Evolutionary conservation across 2,888 invertebrate genomes (phyloP), one percentile per base, ranked within the genome.

Genomic region (Germaria angustata): DNA sequence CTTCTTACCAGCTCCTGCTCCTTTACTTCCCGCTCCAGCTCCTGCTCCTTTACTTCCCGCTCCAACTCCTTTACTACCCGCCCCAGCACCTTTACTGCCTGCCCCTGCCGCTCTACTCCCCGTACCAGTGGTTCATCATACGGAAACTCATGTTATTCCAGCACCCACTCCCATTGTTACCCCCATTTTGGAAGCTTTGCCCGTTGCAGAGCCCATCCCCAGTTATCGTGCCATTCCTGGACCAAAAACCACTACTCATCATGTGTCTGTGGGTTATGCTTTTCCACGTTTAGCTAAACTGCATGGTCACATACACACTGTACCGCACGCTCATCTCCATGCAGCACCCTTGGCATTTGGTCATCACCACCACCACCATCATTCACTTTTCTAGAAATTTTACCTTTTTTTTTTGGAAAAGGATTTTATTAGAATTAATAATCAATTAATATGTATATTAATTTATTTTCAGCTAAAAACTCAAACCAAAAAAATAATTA

Each of bases 171-270:
- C 78, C 20, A 39, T 85, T 11, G 51, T 85, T n/a, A 84, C 86
- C 0, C 86, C 86, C 7, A 79, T 88, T 0, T 72, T 86, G 2
- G 89, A 89, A 46, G 79, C 90, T 0, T 65, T 88, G n/a, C 87
- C 87, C 1, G 86, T 89, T 51, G 85, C 77, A 20, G 81, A 86
- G 0, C 87, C 87, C 24, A 9, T 68, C 17, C 85, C 85, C 7
- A 85, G 80, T 15, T 90, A 90, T 55, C 90, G 90, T 6, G 90
- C 87, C 5, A 88, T 88, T 17, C 87, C 87, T 8, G 90, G 90
- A 17, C 90, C 90, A 7, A 89, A 89, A 68, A 89, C 88, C 24
- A 90, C 90, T 28, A 88, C 89, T 1, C 89, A 90, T 28, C 89
- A 88, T 1, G 85, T 90, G 0, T 89, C 90, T 36, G 71, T 90